A percentile compares a stretch with the other conserved stretches of the same genome.
phyloP scores from a whole-genome alignment of 2,113 vertebrate species.

The Hassar affinis region DNA sequence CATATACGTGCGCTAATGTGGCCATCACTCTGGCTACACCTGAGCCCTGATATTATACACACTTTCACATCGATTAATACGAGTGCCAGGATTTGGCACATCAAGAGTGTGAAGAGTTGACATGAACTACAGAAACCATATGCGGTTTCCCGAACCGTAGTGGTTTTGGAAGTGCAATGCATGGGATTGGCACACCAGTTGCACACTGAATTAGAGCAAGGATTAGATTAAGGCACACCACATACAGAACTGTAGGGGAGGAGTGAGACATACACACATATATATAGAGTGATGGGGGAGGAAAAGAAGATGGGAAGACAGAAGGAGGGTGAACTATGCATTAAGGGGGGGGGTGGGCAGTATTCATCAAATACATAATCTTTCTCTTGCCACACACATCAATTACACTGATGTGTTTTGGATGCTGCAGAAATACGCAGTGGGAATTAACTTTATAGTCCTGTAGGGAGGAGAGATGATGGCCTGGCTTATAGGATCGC shows the following conservation, averaged over 20 bases:
- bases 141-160: slow-evolving; percentile 13
- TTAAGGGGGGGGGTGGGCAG: background rate
- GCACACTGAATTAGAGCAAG: slow-evolving; percentile 38
- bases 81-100: background rate
- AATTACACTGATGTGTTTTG: slow-evolving; percentile 11
- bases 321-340: background rate
- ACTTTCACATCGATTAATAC: background rate
- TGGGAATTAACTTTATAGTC: slow-evolving; percentile 38
- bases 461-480: background rate
- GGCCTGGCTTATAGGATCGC: slow-evolving; percentile 35
- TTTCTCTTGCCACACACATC: slow-evolving; percentile 4
- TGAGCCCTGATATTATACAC: background rate
- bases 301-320: background rate
- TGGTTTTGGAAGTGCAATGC: slow-evolving; percentile 31
- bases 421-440: slow-evolving; percentile 11
- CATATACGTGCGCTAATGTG: slow-evolving; percentile 2
- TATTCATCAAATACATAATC: background rate
- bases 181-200: slow-evolving; percentile 30
- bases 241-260: background rate
- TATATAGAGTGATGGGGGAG: background rate
- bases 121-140: background rate
- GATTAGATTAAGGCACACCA: slow-evolving; percentile 43
- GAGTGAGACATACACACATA: too few relatives aligned
- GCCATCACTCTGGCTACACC: slow-evolving; percentile 22
- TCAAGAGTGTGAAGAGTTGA: background rate